Conservation (phyloP, 1,140 invertebrate genomes). For the Tetragnatha versicolor region DNA sequence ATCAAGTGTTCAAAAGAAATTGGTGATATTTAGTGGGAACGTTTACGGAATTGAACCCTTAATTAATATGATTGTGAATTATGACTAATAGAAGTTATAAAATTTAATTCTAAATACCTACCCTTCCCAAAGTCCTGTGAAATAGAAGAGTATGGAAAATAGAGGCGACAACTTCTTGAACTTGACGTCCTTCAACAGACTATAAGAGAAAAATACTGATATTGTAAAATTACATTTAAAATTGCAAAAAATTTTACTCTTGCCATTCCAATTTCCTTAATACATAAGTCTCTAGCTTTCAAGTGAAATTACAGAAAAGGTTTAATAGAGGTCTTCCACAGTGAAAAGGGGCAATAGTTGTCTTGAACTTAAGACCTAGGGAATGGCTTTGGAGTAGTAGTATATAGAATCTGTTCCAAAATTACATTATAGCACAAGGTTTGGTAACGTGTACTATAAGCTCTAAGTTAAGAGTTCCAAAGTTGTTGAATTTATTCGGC, state of each 20-base stretch:
- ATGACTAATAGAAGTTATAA: too few relatives aligned
- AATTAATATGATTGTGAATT: too few relatives aligned
- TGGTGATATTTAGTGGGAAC: too few relatives aligned
- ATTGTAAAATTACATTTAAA: background rate
- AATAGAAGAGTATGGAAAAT: slow-evolving; percentile 96
- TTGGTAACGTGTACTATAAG: background rate
- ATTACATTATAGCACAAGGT: background rate
- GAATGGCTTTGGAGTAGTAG: background rate
- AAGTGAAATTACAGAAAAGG: background rate
- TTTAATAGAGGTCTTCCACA: background rate
- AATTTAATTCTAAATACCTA: slow-evolving; percentile 55
- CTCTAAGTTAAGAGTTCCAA: background rate
- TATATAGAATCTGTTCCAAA: background rate
- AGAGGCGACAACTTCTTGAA: slow-evolving; percentile 91
- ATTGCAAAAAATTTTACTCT: background rate
- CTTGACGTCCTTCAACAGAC: slow-evolving; percentile 80
- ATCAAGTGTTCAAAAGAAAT: too few relatives aligned
- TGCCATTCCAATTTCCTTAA: background rate
- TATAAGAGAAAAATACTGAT: slow-evolving; percentile 5
- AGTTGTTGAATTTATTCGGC: background rate
- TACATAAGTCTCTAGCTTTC: background rate
- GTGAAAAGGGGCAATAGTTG: background rate
- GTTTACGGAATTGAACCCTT: too few relatives aligned
- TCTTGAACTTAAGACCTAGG: background rate
- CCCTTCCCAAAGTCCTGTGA: slow-evolving; percentile 90